Evolutionary conservation across 2,888 invertebrate species (phyloP), one percentile per base, ranked within the genome.

Genomic region (Scaptomyza flava): DNA sequence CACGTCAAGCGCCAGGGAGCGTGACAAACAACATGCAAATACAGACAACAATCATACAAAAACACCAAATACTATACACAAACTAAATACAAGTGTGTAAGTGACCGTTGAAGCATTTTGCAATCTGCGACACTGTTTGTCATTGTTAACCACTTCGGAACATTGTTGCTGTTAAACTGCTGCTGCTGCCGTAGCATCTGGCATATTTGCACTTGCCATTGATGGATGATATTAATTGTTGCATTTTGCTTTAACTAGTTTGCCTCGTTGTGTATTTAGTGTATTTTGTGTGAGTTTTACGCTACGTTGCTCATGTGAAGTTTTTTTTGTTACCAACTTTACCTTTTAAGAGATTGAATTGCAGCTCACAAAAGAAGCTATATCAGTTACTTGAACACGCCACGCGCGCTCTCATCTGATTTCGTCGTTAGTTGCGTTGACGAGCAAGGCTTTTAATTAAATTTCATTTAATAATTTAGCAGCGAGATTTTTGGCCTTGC

Each of bases 151-250:
- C 65, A 66, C 79, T 77, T 54, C 64, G 69, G 63, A 64, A 68
- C 54, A 68, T 82, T 78, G 83, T 82, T 81, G 70, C n/a, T n/a
- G 62, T 67, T 59, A 63, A 38, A 33, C 63, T 69, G 50, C 62
- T 56, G 33, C 53, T 62, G 47, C 9, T 4, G 41, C 11, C 17
- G 20, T 56, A 41, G 4, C 41, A 41, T 41, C 41, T 62, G 69
- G 42, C 46, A 58, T 76, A 73, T 67, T 74, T 79, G 63, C 68
- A 48, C 64, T 71, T 68, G 38, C 38, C 38, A 66, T 76, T 81
- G 79, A 71, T 85, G 89, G 79, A 71, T 85, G 89, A 71, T 87
- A 87, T 87, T 87, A 89, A 87, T 87, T 87, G 82, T 75, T 77
- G 57, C 72, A 60, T 69, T 87, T 73, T 73, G 68, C 63, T 74